Percentiles rank a stretch among this genome's conserved stretches.
These are phyloP conservation scores for Channa argus DNA, from an alignment of 2,113 vertebrate species.

Conservation along the genomic window DNA sequence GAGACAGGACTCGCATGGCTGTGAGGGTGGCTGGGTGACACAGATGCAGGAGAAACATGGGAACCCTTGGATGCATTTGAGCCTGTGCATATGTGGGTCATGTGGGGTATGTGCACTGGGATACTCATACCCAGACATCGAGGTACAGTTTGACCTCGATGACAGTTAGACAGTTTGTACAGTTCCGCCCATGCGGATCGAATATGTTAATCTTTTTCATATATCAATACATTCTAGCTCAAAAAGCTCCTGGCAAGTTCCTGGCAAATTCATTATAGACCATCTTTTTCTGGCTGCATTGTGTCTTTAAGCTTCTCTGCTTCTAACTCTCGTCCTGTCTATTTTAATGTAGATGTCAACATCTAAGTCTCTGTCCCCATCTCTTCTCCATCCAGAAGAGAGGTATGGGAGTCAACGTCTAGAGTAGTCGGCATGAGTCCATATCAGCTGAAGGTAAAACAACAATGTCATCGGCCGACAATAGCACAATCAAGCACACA, in stretches of 20 bases:
- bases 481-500: conserved; percentile 2
- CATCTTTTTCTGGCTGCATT: neutral
- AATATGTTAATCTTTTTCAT: neutral
- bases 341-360: conserved; percentile 34
- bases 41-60: conserved; percentile 15
- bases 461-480: conserved; percentile 51
- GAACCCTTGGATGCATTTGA: conserved; percentile 16
- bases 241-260: neutral
- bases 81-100: conserved; percentile 3
- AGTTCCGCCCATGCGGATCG: neutral
- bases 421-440: conserved; percentile 49
- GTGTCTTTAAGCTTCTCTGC: neutral
- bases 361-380: conserved; percentile 37
- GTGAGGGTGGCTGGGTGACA: conserved; percentile 55
- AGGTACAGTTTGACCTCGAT: conserved; percentile 2
- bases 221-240: conserved; percentile 1
- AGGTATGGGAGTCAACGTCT: conserved; percentile 51
- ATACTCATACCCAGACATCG: neutral
- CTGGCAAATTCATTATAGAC: neutral
- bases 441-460: conserved; percentile 36
- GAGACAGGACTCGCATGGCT: conserved; percentile 39
- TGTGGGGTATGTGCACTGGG: neutral
- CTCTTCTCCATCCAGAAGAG: conserved; percentile 14
- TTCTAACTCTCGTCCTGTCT: conserved; percentile 7
- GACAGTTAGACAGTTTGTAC: neutral